Conservation (phyloP, 2,113 vertebrate species). For the Paramormyrops kingsleyae region DNA sequence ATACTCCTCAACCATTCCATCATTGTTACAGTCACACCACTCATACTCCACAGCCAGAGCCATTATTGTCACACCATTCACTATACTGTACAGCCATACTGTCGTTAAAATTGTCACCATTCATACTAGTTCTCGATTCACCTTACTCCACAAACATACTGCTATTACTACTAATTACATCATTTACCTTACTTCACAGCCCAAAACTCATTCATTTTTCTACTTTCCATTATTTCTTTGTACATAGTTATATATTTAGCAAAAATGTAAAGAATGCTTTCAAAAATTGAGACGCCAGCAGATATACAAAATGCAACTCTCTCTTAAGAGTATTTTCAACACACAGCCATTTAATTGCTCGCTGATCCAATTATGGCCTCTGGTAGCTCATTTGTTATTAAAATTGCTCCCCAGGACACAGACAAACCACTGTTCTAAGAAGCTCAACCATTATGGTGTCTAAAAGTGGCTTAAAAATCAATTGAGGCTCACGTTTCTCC, state of each 20-base stretch:
- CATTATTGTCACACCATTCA: no score
- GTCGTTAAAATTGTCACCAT: no score
- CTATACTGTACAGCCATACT: no score
- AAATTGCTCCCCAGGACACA: conserved; percentile 10
- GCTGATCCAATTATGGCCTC: conserved; percentile 16
- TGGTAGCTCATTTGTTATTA: conserved; percentile 27
- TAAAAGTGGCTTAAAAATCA: background rate
- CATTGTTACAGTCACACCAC: background rate
- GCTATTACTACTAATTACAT: background rate
- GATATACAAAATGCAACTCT: background rate
- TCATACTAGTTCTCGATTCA: background rate
- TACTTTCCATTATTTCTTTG: background rate
- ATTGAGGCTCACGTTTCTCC: background rate
- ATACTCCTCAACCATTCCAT: background rate
- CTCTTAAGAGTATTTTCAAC: background rate
- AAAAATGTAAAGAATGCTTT: background rate
- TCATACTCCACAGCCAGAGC: no score
- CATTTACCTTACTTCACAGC: background rate
- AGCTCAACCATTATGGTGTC: background rate
- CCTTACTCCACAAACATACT: background rate
- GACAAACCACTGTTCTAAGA: conserved; percentile 3
- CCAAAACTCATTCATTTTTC: background rate
- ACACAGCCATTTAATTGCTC: conserved; percentile 15
- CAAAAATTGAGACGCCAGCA: background rate
- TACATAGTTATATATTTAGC: background rate